Percentiles rank a stretch among this genome's conserved stretches.
Evolutionary conservation across 2,113 vertebrate genomes (phyloP).

Genomic region (Dendropsophus ebraccatus): DNA sequence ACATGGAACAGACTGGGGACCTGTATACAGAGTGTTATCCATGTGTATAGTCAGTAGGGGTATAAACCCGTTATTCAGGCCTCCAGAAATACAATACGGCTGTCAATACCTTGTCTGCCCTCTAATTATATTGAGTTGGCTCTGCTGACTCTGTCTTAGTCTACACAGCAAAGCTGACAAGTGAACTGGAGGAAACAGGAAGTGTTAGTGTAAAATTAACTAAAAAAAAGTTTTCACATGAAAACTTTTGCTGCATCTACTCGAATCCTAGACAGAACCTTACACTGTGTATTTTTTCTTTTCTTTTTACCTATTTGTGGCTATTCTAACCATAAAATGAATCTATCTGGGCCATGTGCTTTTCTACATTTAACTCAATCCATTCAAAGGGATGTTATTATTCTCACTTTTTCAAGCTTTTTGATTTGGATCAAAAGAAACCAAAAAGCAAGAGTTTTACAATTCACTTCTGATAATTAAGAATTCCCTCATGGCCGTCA

Average conservation of each 20-base stretch:
- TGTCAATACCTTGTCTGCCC: not conserved
- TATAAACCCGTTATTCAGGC: too few relatives aligned
- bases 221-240: too few relatives aligned
- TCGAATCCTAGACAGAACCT: too few relatives aligned
- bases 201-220: too few relatives aligned
- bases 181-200: not conserved
- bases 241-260: not conserved
- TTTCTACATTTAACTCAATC: not conserved
- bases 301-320: not conserved
- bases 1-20: too few relatives aligned
- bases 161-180: not conserved
- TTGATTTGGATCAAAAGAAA: constrained; percentile 45
- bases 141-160: not conserved
- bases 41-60: too few relatives aligned
- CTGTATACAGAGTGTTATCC: too few relatives aligned
- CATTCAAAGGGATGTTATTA: constrained; percentile 3
- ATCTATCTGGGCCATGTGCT: not conserved
- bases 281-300: too few relatives aligned
- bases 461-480: constrained; percentile 36
- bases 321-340: not conserved
- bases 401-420: constrained; percentile 23
- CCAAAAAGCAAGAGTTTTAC: constrained; percentile 6
- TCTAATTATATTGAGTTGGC: not conserved
- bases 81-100: too few relatives aligned
- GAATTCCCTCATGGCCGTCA: constrained; percentile 16